Conservation (phyloP, 2,113 vertebrate species). For the Alaudala cheleensis region DNA sequence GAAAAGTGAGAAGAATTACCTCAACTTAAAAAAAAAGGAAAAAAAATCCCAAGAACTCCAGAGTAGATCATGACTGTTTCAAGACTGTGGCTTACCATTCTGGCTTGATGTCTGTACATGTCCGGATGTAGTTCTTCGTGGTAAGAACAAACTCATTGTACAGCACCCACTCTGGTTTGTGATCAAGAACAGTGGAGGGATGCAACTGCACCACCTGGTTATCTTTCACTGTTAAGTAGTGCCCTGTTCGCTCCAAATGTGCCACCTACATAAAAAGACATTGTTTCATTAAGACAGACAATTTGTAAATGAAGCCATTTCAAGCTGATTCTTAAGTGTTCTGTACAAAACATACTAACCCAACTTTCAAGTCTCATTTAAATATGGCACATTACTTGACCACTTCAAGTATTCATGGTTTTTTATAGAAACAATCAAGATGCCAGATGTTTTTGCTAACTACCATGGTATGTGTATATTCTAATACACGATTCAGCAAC, state of each 20-base stretch:
- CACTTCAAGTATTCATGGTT: neutral
- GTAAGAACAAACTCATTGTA: slow-evolving; percentile 98
- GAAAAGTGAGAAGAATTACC: neutral
- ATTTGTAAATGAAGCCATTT: neutral
- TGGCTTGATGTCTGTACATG: slow-evolving; percentile 95
- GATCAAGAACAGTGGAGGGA: slow-evolving; percentile 95
- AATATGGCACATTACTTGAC: neutral
- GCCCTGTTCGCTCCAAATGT: slow-evolving; percentile 94
- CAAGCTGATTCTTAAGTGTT: neutral
- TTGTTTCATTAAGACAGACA: neutral
- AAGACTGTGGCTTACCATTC: slow-evolving; percentile 85
- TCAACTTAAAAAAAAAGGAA: neutral
- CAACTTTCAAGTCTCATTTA: neutral
- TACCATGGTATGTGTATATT: neutral
- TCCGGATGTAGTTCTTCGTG: slow-evolving; percentile 97
- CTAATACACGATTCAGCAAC: neutral
- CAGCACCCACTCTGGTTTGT: slow-evolving; percentile 97
- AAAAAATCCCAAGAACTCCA: neutral
- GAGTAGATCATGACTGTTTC: neutral
- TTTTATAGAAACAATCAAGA: neutral
- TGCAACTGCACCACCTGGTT: slow-evolving; percentile 98
- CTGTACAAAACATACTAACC: neutral
- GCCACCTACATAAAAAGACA: slow-evolving; percentile 81
- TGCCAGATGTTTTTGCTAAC: neutral
- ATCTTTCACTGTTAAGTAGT: slow-evolving; percentile 96